These are phyloP conservation scores for Dynastes maya DNA, from an alignment of 2,888 invertebrate species.

Conservation along the genomic window DNA sequence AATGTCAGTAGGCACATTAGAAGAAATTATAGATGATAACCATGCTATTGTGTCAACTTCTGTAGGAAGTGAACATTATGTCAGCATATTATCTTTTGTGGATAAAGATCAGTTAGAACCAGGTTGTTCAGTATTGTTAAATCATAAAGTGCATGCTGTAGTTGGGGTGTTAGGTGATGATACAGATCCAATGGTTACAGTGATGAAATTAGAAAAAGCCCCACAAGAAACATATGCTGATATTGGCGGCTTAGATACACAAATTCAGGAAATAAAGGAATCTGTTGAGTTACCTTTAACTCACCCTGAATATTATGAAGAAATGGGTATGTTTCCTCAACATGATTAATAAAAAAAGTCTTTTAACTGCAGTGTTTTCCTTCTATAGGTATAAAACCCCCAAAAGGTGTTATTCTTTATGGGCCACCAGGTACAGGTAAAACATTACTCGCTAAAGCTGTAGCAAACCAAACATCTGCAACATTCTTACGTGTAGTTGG, in stretches of 20 bases:
- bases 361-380: not conserved
- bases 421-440: conserved; percentile 99
- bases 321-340: conserved; percentile 84
- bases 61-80: conserved; percentile 99
- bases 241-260: conserved; percentile 97
- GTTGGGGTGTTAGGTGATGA: conserved; percentile 96
- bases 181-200: conserved; percentile 99
- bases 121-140: conserved; percentile 97
- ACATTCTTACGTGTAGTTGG: conserved; percentile 99
- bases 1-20: conserved; percentile 99
- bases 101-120: conserved; percentile 99
- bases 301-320: conserved; percentile 99
- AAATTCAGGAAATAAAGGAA: conserved; percentile 98
- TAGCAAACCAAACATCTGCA: conserved; percentile 99
- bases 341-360: not conserved
- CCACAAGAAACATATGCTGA: conserved; percentile 99
- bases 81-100: conserved; percentile 98
- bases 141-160: conserved; percentile 99
- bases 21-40: conserved; percentile 99
- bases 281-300: conserved; percentile 98
- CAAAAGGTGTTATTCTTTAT: conserved; percentile 98
- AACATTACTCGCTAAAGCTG: conserved; percentile 97
- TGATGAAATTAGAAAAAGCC: conserved; percentile 99
- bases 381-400: conserved; percentile 87
- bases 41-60: conserved; percentile 99